Evolutionary conservation across 2,113 vertebrate species (phyloP).

Genomic region (Peromyscus leucopus): DNA sequence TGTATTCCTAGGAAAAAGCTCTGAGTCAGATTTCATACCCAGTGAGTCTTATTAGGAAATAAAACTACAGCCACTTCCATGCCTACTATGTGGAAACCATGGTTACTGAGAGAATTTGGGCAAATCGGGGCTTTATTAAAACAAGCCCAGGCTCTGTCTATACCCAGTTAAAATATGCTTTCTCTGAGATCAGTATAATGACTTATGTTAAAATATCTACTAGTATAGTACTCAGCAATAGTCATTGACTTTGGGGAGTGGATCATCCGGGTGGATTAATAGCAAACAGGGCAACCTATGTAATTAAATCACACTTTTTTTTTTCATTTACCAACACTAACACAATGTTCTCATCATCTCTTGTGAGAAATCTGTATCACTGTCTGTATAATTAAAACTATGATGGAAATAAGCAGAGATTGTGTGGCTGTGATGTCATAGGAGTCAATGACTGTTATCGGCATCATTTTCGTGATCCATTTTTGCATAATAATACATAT

Average conservation of each 20-base stretch:
- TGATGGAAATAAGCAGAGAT: neutral
- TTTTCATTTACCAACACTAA: neutral
- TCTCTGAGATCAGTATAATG: constrained; percentile 37
- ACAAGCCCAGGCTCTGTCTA: constrained; percentile 31
- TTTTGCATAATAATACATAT: neutral
- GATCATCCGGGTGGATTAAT: constrained; percentile 57
- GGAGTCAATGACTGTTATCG: neutral
- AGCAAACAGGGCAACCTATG: neutral
- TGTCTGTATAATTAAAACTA: constrained; percentile 49
- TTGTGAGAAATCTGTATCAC: neutral
- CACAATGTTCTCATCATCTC: neutral
- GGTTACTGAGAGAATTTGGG: constrained; percentile 62
- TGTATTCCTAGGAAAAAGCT: constrained; percentile 73
- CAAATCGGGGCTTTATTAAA: constrained; percentile 63
- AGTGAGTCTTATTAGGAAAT: constrained; percentile 63
- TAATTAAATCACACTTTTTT: neutral
- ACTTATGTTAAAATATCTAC: constrained; percentile 63
- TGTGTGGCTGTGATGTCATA: neutral
- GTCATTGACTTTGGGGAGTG: constrained; percentile 49
- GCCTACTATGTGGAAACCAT: constrained; percentile 70
- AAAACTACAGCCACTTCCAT: neutral
- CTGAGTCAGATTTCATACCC: constrained; percentile 61
- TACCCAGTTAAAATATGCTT: constrained; percentile 52
- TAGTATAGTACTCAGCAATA: neutral
- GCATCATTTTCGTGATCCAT: neutral